These are phyloP conservation scores for Pygmarrhopalites habei DNA, from an alignment of 1,140 invertebrate genomes.

Conservation along the genomic window DNA sequence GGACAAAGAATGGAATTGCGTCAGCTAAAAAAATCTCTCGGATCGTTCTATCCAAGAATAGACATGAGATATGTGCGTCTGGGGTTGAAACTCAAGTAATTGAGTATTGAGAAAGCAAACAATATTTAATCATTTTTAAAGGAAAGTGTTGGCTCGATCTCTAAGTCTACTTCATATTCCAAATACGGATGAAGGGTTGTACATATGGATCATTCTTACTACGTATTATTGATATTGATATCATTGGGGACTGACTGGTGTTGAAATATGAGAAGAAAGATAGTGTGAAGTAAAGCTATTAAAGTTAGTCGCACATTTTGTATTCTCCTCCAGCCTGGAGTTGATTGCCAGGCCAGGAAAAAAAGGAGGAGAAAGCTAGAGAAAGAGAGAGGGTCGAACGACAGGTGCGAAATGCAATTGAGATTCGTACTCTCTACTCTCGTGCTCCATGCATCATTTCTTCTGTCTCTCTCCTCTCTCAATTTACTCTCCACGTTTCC, in stretches of 20 bases:
- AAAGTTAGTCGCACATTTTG: neutral
- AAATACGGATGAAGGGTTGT: neutral
- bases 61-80: neutral
- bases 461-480: neutral
- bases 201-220: neutral
- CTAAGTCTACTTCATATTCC: too few relatives aligned
- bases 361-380: neutral
- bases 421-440: neutral
- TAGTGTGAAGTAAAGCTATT: neutral
- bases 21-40: too few relatives aligned
- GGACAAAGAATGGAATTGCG: too few relatives aligned
- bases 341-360: neutral
- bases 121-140: too few relatives aligned
- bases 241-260: neutral
- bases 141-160: too few relatives aligned
- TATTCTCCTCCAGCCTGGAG: neutral
- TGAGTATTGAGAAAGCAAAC: neutral
- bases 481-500: neutral
- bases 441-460: neutral
- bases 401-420: neutral
- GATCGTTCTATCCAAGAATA: too few relatives aligned
- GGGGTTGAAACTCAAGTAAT: neutral
- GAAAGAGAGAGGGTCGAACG: neutral
- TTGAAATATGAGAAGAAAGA: neutral
- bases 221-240: neutral